Evolutionary conservation across 2,113 vertebrate species (phyloP).

Genomic region (Ariopsis seemanni): DNA sequence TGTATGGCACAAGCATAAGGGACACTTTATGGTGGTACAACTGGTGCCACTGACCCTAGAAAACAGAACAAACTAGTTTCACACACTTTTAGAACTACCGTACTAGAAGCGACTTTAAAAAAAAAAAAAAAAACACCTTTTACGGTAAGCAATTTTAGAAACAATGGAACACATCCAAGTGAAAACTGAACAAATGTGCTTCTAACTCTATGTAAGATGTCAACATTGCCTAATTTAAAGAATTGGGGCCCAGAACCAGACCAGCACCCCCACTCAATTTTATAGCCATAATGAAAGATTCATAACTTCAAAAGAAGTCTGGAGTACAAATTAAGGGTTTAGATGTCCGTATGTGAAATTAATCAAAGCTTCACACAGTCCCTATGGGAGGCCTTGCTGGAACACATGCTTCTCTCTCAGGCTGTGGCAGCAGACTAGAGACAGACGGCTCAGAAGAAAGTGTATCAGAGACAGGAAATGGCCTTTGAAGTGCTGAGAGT

Average conservation of each 20-base stretch:
- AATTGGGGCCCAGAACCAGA: not conserved
- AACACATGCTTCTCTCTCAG: slow-evolving; percentile 35
- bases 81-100: not conserved
- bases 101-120: not conserved
- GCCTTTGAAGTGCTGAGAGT: slow-evolving; percentile 59
- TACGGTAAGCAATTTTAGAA: not conserved
- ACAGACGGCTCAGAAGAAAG: slow-evolving; percentile 43
- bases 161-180: not conserved
- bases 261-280: not conserved
- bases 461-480: slow-evolving; percentile 50
- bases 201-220: not conserved
- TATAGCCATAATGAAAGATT: not conserved
- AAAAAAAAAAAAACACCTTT: not conserved
- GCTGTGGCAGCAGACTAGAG: slow-evolving; percentile 32
- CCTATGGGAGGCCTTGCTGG: slow-evolving; percentile 27
- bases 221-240: not conserved
- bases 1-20: too few species aligned
- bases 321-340: slow-evolving; percentile 4
- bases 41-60: not conserved
- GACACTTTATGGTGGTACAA: not conserved
- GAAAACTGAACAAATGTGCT: not conserved
- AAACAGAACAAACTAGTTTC: not conserved
- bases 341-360: slow-evolving; percentile 39
- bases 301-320: not conserved
- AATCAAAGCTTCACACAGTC: slow-evolving; percentile 33